Evolutionary conservation across 2,797 vertebrate genomes (phyloP).

Genomic region (Rhinogobio ventralis): DNA sequence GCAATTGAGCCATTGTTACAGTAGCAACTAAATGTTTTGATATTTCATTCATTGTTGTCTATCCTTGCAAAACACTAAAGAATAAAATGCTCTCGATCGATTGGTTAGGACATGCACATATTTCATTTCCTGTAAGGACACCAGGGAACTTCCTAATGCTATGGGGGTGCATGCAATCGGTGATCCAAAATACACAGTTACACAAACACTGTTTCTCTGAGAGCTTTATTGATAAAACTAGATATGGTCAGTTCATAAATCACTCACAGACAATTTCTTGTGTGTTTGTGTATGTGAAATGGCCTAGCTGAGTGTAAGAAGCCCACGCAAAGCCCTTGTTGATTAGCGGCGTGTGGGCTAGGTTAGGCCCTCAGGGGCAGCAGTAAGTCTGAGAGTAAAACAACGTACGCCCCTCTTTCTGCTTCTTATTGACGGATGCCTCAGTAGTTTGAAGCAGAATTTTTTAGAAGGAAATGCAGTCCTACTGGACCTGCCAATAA

Average conservation of each 20-base stretch:
- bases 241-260: slow-evolving; percentile 60
- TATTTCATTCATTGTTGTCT: slow-evolving; percentile 16
- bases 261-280: slow-evolving; percentile 53
- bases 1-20: background rate
- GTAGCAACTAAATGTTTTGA: slow-evolving; percentile 15
- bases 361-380: slow-evolving; percentile 52
- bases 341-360: slow-evolving; percentile 50
- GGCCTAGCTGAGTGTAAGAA: slow-evolving; percentile 33
- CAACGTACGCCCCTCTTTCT: slow-evolving; percentile 12
- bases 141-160: slow-evolving; percentile 41
- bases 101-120: slow-evolving; percentile 45
- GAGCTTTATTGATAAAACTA: slow-evolving; percentile 51
- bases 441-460: background rate
- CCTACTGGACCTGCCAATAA: slow-evolving; percentile 47
- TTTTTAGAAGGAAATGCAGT: background rate
- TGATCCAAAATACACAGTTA: slow-evolving; percentile 40
- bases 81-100: slow-evolving; percentile 34
- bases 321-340: slow-evolving; percentile 45
- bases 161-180: slow-evolving; percentile 4
- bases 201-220: slow-evolving; percentile 36
- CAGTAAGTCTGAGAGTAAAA: slow-evolving; percentile 56
- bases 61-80: slow-evolving; percentile 12
- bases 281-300: slow-evolving; percentile 27
- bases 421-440: slow-evolving; percentile 10
- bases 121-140: slow-evolving; percentile 51